phyloP scores from a whole-genome alignment of 2,113 vertebrate genomes.

The Cnemophilus loriae region DNA sequence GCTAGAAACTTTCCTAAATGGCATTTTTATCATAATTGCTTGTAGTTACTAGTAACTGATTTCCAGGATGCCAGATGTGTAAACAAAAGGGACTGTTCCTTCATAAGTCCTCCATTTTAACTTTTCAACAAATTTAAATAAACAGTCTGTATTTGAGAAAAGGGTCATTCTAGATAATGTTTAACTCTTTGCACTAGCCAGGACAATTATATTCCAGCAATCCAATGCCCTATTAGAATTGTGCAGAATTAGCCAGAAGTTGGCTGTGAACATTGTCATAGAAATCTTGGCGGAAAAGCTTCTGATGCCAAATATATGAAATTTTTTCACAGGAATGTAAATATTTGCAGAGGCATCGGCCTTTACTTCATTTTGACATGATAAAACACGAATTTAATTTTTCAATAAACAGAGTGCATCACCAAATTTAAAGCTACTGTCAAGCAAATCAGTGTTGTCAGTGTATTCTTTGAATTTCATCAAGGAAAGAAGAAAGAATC shows the following conservation, averaged over 20 bases:
- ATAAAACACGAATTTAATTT: not conserved
- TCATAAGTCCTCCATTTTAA: not conserved
- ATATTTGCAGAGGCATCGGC: not conserved
- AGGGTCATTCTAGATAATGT: not conserved
- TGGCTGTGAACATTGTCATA: not conserved
- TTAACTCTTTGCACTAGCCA: not conserved
- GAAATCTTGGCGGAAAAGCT: not conserved
- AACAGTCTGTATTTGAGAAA: not conserved
- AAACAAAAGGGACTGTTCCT: not conserved
- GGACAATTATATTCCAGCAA: not conserved
- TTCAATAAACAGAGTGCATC: not conserved
- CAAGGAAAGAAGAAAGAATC: not conserved
- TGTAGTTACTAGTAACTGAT: not conserved
- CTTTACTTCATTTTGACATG: not conserved
- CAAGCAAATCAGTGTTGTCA: not conserved
- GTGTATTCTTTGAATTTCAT: not conserved
- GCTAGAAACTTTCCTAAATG: conserved; percentile 11
- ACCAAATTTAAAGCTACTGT: not conserved
- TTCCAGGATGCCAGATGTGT: not conserved
- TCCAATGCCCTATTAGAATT: not conserved
- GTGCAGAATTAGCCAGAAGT: not conserved
- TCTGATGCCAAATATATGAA: not conserved
- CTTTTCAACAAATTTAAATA: not conserved
- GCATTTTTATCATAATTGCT: conserved; percentile 7
- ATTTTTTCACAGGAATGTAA: not conserved